Percentiles rank a stretch among this genome's conserved stretches.
Evolutionary conservation across 2,888 invertebrate genomes (phyloP).

Genomic region (Drosophila mettleri): DNA sequence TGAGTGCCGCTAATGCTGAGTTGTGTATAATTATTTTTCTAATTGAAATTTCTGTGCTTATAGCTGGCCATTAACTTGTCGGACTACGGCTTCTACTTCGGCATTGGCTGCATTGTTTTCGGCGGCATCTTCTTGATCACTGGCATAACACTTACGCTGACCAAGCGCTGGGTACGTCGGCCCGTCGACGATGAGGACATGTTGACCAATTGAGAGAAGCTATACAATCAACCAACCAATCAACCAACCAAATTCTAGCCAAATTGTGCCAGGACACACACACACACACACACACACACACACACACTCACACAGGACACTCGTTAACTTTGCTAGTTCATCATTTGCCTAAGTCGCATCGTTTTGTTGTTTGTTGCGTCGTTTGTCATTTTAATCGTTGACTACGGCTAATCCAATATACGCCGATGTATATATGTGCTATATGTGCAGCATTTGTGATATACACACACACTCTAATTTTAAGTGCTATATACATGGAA

Average conservation of each 20-base stretch:
- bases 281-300: conserved; percentile 13
- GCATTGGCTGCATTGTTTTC: conserved; percentile 73
- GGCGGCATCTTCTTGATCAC: conserved; percentile 77
- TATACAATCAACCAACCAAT: background rate
- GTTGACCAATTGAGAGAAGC: conserved; percentile 58
- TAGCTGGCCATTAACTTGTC: conserved; percentile 81
- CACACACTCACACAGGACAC: background rate
- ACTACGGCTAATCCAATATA: conserved; percentile 4
- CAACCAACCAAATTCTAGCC: conserved; percentile 36
- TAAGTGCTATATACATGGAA: conserved; percentile 43
- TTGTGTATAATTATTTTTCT: background rate
- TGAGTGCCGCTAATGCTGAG: conserved; percentile 36
- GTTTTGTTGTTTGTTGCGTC: conserved; percentile 35
- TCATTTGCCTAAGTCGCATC: conserved; percentile 42
- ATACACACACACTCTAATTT: conserved; percentile 37
- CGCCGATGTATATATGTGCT: conserved; percentile 12
- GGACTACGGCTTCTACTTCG: conserved; percentile 80
- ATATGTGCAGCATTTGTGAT: conserved; percentile 38
- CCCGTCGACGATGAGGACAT: conserved; percentile 80
- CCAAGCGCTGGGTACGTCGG: conserved; percentile 79
- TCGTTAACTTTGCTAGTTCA: conserved; percentile 57
- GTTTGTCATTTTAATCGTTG: conserved; percentile 29
- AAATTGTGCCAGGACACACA: conserved; percentile 67
- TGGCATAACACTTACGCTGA: conserved; percentile 79
- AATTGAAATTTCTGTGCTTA: background rate